These are phyloP conservation scores for Electrophaes corylata DNA, from an alignment of 2,888 invertebrate species.

Conservation along the genomic window DNA sequence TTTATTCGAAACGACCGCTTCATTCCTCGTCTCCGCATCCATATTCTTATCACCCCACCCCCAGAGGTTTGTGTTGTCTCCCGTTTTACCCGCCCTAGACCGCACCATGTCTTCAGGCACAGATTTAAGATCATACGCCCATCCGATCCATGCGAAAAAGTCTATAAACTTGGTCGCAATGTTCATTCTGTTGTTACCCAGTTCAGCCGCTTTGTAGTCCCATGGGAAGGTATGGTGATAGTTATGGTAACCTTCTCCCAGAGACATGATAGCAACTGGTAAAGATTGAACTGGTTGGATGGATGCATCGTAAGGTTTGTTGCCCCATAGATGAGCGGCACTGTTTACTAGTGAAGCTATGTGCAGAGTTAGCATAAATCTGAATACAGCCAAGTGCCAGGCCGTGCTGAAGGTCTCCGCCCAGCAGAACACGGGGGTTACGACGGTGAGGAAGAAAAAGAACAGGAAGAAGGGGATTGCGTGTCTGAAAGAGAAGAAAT, in stretches of 20 bases:
- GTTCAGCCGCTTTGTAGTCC: conserved; percentile 54
- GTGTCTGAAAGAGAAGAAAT: conserved; percentile 35
- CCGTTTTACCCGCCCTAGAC: conserved; percentile 27
- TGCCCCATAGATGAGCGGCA: conserved; percentile 83
- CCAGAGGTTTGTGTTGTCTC: conserved; percentile 33
- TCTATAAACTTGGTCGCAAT: conserved; percentile 45
- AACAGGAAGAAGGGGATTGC: conserved; percentile 35
- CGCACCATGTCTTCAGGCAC: conserved; percentile 32
- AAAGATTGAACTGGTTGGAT: conserved; percentile 39
- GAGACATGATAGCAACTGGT: conserved; percentile 38
- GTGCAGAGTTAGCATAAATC: conserved; percentile 84
- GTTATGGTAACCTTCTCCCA: conserved; percentile 58
- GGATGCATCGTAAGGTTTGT: conserved; percentile 68
- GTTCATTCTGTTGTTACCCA: conserved; percentile 49
- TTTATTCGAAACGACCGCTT: neutral
- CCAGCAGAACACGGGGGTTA: conserved; percentile 83
- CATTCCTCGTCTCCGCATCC: conserved; percentile 6
- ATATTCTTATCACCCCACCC: conserved; percentile 31
- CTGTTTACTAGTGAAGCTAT: conserved; percentile 86
- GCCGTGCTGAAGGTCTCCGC: conserved; percentile 71
- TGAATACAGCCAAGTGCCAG: conserved; percentile 68
- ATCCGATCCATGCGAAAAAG: conserved; percentile 45
- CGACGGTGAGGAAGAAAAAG: conserved; percentile 75
- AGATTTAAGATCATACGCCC: conserved; percentile 46
- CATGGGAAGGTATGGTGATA: conserved; percentile 59